Evolutionary conservation across 35 echinoderm and acorn worm species (phyloP).

Genomic region (Ophiothrix spiculata): DNA sequence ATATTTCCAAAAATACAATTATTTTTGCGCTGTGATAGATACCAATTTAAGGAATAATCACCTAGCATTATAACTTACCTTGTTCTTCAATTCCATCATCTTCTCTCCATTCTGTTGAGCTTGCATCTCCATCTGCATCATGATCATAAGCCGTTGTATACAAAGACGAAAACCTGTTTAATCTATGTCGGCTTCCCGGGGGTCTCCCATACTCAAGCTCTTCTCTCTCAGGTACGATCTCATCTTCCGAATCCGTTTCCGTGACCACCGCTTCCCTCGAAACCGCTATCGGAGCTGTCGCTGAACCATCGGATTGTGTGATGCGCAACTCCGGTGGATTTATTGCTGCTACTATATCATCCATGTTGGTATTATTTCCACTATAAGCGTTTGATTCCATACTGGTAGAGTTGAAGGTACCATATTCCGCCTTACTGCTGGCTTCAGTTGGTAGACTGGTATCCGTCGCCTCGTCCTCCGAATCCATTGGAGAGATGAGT

Average conservation of each 20-base stretch:
- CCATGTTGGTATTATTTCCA: background rate
- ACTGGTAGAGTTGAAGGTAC: background rate
- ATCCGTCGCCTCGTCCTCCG: background rate
- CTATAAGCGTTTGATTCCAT: background rate
- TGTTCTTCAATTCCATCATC: background rate
- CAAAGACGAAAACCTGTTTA: background rate
- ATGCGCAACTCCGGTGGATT: background rate
- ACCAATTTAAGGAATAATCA: too few species aligned
- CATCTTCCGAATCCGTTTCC: background rate
- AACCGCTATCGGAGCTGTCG: background rate
- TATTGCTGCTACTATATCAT: background rate
- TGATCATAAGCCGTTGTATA: background rate
- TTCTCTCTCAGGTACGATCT: background rate
- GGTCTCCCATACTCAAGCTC: background rate
- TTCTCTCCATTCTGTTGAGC: background rate
- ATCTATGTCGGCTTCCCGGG: too few species aligned
- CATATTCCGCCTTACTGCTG: background rate
- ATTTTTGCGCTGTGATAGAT: too few species aligned
- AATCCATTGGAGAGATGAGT: background rate
- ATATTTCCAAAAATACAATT: too few species aligned
- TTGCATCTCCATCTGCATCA: background rate
- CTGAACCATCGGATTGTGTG: background rate
- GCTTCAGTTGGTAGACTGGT: background rate
- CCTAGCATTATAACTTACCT: slow-evolving; percentile 5
- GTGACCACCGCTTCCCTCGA: too few species aligned